A percentile compares a stretch with the other conserved stretches of the same genome.
These are phyloP conservation scores for Pissodes strobi DNA, from an alignment of 1,140 invertebrate species.

Conservation along the genomic window DNA sequence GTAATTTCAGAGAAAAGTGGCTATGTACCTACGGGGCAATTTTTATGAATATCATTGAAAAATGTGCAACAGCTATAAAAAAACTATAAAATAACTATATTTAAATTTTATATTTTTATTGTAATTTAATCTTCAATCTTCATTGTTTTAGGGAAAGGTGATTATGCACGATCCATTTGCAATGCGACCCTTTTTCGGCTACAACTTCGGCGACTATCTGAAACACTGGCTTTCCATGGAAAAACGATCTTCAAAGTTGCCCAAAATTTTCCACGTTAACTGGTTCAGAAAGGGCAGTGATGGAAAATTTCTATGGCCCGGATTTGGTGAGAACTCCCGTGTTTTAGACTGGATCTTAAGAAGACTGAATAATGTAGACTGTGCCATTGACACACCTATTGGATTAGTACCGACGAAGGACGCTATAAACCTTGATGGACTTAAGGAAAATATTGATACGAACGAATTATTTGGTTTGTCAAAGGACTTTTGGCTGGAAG, in stretches of 20 bases:
- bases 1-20: too few relatives aligned
- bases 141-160: constrained; percentile 71
- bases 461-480: constrained; percentile 85
- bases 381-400: constrained; percentile 72
- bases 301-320: constrained; percentile 96
- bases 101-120: constrained; percentile 5
- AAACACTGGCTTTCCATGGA: constrained; percentile 92
- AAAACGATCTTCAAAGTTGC: constrained; percentile 68
- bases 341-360: constrained; percentile 94
- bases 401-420: constrained; percentile 73
- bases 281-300: constrained; percentile 90
- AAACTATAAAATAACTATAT: background rate
- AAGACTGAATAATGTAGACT: constrained; percentile 76
- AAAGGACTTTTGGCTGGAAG: constrained; percentile 90
- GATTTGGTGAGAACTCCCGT: constrained; percentile 94
- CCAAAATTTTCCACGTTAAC: constrained; percentile 97
- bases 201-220: constrained; percentile 97
- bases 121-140: background rate
- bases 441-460: constrained; percentile 72
- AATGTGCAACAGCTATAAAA: too few relatives aligned
- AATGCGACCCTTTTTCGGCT: constrained; percentile 99
- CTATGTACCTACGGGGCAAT: too few relatives aligned
- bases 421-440: constrained; percentile 72
- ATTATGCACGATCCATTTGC: constrained; percentile 99
- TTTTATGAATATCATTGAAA: too few relatives aligned